A percentile compares a stretch with the other conserved stretches of the same genome.
phyloP scores from a whole-genome alignment of 2,888 invertebrate genomes.

The Halictus quadricinctus region DNA sequence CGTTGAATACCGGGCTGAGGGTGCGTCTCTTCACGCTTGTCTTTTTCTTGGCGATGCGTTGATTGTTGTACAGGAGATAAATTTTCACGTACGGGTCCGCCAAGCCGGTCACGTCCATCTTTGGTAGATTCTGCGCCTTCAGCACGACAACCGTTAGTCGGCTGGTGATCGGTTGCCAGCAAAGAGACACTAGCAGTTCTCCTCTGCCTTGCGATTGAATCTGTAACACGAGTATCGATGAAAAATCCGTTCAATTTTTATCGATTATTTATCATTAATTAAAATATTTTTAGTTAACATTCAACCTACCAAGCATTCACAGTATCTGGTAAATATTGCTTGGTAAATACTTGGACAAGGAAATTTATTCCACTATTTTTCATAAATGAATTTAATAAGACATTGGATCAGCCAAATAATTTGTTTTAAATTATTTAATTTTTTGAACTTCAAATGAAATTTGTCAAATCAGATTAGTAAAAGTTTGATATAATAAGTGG shows the following conservation, averaged over 20 bases:
- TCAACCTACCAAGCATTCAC: too few species aligned
- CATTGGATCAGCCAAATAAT: too few species aligned
- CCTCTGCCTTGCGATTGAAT: conserved; percentile 97
- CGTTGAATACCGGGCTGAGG: conserved; percentile 99
- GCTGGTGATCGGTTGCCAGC: conserved; percentile 98
- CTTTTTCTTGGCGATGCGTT: conserved; percentile 99
- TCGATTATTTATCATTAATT: too few species aligned
- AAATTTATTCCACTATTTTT: too few species aligned
- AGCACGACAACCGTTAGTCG: conserved; percentile 97
- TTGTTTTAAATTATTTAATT: too few species aligned
- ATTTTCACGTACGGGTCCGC: conserved; percentile 99
- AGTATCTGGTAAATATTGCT: too few species aligned
- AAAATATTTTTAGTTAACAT: too few species aligned
- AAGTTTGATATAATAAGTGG: background rate
- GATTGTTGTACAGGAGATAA: conserved; percentile 98
- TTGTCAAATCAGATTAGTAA: background rate
- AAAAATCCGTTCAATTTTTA: too few species aligned
- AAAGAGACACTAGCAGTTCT: conserved; percentile 96
- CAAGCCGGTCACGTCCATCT: conserved; percentile 98
- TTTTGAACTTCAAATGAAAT: background rate
- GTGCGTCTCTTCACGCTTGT: conserved; percentile 99
- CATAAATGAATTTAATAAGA: too few species aligned
- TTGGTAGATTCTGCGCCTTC: conserved; percentile 98
- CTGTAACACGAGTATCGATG: conserved; percentile 81
- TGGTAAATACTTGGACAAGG: too few species aligned